Percentiles rank a stretch among this genome's conserved stretches.
These are phyloP conservation scores for Oceanites oceanicus DNA, from an alignment of 2,113 vertebrate genomes.

Conservation along the genomic window DNA sequence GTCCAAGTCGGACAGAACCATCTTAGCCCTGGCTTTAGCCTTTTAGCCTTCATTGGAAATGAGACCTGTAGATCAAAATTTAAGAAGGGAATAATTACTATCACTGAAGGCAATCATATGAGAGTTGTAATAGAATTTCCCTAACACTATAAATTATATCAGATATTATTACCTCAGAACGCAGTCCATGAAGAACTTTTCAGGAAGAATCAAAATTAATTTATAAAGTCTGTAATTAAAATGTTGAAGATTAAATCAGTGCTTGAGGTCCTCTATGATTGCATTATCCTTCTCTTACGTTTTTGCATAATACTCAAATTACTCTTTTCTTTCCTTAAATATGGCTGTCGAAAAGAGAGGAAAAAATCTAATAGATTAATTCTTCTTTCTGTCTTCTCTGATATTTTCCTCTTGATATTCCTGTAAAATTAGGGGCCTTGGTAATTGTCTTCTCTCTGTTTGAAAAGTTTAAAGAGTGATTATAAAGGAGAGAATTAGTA, in stretches of 20 bases:
- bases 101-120: constrained; percentile 52
- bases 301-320: constrained; percentile 50
- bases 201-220: constrained; percentile 62
- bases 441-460: not conserved
- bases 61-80: constrained; percentile 46
- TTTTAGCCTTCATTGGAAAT: constrained; percentile 19
- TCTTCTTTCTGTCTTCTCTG: constrained; percentile 8
- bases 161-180: constrained; percentile 57
- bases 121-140: constrained; percentile 50
- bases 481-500: not conserved
- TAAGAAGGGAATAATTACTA: constrained; percentile 47
- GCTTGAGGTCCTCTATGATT: constrained; percentile 54
- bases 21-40: not conserved
- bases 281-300: not conserved
- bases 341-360: constrained; percentile 7
- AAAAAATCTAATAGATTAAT: constrained; percentile 17
- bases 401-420: not conserved
- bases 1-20: not conserved
- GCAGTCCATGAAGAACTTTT: constrained; percentile 40
- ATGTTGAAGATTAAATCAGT: constrained; percentile 63
- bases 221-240: constrained; percentile 71
- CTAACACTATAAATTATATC: constrained; percentile 56
- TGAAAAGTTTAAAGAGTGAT: not conserved
- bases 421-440: not conserved
- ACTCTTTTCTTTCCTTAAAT: constrained; percentile 44